Conservation (phyloP, 2,888 invertebrate genomes). For the Calameuta pallipes region DNA sequence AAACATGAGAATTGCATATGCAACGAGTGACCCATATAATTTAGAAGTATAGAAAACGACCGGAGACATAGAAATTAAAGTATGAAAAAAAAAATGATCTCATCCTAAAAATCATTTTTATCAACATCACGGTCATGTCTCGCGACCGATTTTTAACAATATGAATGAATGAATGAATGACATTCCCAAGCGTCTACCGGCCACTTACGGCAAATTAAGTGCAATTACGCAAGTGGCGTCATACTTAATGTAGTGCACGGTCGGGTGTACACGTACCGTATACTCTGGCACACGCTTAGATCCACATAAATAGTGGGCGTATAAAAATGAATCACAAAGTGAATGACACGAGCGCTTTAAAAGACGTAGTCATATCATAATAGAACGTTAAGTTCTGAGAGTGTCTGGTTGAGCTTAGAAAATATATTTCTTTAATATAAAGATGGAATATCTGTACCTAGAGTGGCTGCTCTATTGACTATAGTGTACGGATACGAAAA, state of each 20-base stretch:
- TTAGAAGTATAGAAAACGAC: neutral
- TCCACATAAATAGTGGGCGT: conserved; percentile 32
- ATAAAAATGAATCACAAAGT: conserved; percentile 50
- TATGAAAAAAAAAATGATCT: neutral
- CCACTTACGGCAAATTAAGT: conserved; percentile 56
- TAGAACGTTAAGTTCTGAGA: conserved; percentile 48
- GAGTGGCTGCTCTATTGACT: neutral
- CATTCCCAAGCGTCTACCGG: conserved; percentile 47
- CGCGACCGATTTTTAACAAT: neutral
- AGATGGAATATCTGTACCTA: neutral
- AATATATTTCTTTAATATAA: neutral
- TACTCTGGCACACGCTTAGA: neutral
- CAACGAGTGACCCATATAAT: neutral
- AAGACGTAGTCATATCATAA: conserved; percentile 27
- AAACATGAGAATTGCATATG: neutral
- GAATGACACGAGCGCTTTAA: conserved; percentile 45
- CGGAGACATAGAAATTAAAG: neutral
- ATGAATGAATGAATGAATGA: conserved; percentile 38
- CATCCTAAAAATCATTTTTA: neutral
- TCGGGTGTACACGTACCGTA: neutral
- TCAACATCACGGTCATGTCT: neutral
- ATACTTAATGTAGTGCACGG: conserved; percentile 9
- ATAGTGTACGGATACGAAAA: neutral
- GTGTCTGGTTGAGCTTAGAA: conserved; percentile 1
- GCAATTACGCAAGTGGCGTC: conserved; percentile 42